Evolutionary conservation across 2,113 vertebrate genomes (phyloP), one percentile per base, ranked within the genome.

Genomic region (Ariopsis seemanni): DNA sequence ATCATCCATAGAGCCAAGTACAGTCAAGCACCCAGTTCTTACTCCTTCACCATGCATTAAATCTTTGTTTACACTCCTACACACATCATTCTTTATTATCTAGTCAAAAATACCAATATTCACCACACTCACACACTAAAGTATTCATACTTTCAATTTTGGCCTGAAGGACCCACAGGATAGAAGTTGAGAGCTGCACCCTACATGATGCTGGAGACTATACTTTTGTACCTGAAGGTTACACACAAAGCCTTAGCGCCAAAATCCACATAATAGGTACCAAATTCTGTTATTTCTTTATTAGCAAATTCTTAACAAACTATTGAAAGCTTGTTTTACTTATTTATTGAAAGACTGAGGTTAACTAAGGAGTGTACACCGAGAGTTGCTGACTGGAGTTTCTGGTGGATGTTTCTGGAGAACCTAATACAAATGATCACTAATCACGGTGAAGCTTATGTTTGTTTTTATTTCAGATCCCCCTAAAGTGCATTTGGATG

Each of bases 171-270:
- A 94, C 95, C 92, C 98, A 99, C 92, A 96, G 96, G 84, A 93
- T 99, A 91, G 95, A 97, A 85, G 95, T 98, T 91, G 94, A 92
- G 27, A 92, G 91, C 8, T 87, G 95, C 90, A 93, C 96, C 42
- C 92, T 96, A 88, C 97, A 98, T 20, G 98, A 99, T 88, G 96
- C 97, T 82, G 98, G 97, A 71, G 97, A 99, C 84, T 99, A 99
- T 87, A 97, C 96, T 55, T 99, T 99, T 91, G 93, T 98, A 85
- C 98, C 97, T 30, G 98, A 99, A 84, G 96, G 96, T 30, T 99
- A 99, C 88, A 93, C 96, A 60, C 91, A 96, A 78, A 97, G 96
- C 87, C 95, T 99, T 90, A 93, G 95, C 75, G 96, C 96, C 91
- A 98, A 97, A 96, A 88, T 99, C 57, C 97, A 97, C 75, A 94